Base-by-base conservation (phyloP, 2,888 invertebrate genomes). In the Ellobium chinense region DNA sequence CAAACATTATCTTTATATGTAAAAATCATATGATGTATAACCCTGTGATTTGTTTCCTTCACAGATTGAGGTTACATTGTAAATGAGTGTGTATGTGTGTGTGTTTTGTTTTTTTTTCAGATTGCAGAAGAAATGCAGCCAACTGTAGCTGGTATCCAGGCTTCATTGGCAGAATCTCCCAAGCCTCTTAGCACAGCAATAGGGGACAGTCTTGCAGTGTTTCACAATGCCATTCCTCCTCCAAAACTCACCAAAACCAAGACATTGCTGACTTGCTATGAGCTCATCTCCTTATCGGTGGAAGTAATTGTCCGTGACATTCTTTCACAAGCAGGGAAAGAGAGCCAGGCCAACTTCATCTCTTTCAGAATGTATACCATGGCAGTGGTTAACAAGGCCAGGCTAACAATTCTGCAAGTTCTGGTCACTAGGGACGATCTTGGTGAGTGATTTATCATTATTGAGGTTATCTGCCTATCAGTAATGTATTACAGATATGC, bases 291-390 rank as follows among this genome's bases (percentile, higher is more conserved):
- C 3, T 29, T 75, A 1, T 24, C 63, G 4, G 63, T 75, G 29
- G 75, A 75, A 21, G 65, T 65, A 5, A 65, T 75, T 31, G 29
- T 54, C 1, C 39, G 75, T n/a, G 75, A 75, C 3, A 65, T 74
- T 9, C 37, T 65, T 1, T 14, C 7, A 21, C 31, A 24, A 31
- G 63, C 75, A 39, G 21, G 21, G 14, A 75, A 75, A 31, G 39
- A 75, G 46, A 75, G 31, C 24, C 63, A 65, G 21, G n/a, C 14
- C 12, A 39, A 62, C 9, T 34, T 54, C 5, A 24, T 75, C 29
- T n/a, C 7, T 39, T 27, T 27, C 24, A 63, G 75, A 18, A n/a
- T 75, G n/a, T 37, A 65, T 14, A 27, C 62, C 0, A 3, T 75
- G 46, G 63, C 37, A n/a, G 46, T 65, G 4, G 65, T 46, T 24